A percentile compares a stretch with the other conserved stretches of the same genome.
Conservation (phyloP, 2,113 vertebrate species). For the Acrocephalus kingi region DNA sequence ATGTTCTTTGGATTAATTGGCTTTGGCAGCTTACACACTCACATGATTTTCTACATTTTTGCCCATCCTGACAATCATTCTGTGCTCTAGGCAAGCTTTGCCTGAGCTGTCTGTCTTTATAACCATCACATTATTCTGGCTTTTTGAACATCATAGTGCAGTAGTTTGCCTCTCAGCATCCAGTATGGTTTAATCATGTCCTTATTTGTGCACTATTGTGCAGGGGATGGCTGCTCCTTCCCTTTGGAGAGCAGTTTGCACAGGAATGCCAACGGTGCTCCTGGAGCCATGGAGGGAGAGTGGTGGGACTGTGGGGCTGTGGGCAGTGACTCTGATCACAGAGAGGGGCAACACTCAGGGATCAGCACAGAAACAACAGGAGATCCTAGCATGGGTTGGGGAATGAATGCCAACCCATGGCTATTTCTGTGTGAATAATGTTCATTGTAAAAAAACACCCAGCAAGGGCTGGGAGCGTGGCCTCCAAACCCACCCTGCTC, state of each 20-base stretch:
- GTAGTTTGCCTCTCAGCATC: constrained; percentile 66
- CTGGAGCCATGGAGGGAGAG: not conserved
- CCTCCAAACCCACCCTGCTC: not conserved
- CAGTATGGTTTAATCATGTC: constrained; percentile 58
- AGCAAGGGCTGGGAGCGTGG: not conserved
- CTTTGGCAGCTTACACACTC: constrained; percentile 73
- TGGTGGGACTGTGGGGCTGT: not conserved
- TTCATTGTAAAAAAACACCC: not conserved
- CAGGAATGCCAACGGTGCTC: rapidly evolving
- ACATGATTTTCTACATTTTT: constrained; percentile 72
- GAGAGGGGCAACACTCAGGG: not conserved
- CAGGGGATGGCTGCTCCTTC: not conserved
- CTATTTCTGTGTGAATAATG: not conserved
- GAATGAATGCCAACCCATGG: not conserved
- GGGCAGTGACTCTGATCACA: not conserved
- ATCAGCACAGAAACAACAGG: not conserved
- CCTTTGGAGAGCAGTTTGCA: not conserved
- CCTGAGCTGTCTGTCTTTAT: constrained; percentile 67
- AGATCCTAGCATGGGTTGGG: not conserved
- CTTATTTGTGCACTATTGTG: constrained; percentile 34
- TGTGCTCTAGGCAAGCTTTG: constrained; percentile 60
- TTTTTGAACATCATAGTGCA: constrained; percentile 63
- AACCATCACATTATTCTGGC: constrained; percentile 72
- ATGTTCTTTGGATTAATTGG: constrained; percentile 68
- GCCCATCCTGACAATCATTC: constrained; percentile 71